phyloP scores from a whole-genome alignment of 1,140 invertebrate genomes.

The Phymastichus coffea region DNA sequence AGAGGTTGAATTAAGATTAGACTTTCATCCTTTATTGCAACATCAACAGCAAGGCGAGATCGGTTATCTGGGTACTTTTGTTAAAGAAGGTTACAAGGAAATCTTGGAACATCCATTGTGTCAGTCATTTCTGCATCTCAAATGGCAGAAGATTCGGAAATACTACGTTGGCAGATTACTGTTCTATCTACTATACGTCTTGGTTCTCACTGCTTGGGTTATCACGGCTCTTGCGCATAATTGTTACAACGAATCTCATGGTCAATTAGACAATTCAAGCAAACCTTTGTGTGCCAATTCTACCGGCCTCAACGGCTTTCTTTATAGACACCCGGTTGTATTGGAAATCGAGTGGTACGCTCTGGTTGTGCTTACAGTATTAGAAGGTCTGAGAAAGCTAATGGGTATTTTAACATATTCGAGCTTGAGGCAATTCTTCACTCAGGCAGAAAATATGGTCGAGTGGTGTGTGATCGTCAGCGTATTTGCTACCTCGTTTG shows the following conservation, averaged over 20 bases:
- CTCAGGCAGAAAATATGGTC: conserved; percentile 79
- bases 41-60: conserved; percentile 78
- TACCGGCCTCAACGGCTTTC: conserved; percentile 69
- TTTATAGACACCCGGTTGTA: conserved; percentile 69
- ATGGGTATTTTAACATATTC: conserved; percentile 76
- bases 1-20: conserved; percentile 78
- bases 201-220: conserved; percentile 76
- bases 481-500: conserved; percentile 77
- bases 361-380: conserved; percentile 69
- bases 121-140: conserved; percentile 79
- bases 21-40: conserved; percentile 76
- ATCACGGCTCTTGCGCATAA: conserved; percentile 75
- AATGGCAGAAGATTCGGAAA: conserved; percentile 87
- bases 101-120: conserved; percentile 80
- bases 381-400: conserved; percentile 75
- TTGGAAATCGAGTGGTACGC: conserved; percentile 79
- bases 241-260: conserved; percentile 68
- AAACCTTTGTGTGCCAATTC: conserved; percentile 67
- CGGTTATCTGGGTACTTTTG: conserved; percentile 77
- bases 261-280: conserved; percentile 33
- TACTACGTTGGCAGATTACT: conserved; percentile 79
- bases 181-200: conserved; percentile 76
- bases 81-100: conserved; percentile 81
- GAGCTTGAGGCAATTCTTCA: conserved; percentile 74
- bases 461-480: conserved; percentile 82